Conservation (phyloP, 2,113 vertebrate genomes). For the Lipophrys pholis region DNA sequence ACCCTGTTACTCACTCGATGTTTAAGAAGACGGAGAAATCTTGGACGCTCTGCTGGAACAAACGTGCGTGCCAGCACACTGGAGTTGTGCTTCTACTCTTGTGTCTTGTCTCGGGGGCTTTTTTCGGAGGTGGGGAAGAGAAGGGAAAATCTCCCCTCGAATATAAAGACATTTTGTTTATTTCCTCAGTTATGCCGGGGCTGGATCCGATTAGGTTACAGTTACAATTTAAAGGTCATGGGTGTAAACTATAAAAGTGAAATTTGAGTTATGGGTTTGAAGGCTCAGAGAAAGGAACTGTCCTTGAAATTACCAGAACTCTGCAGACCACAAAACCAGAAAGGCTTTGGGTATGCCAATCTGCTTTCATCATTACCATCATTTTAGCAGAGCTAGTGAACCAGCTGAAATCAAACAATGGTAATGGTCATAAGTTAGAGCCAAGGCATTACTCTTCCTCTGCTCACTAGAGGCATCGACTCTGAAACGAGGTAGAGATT, state of each 20-base stretch:
- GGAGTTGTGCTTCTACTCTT: conserved; percentile 25
- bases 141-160: conserved; percentile 3
- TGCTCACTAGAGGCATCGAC: no score
- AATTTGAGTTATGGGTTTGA: neutral
- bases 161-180: conserved; percentile 31
- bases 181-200: neutral
- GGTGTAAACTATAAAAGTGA: neutral
- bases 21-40: conserved; percentile 29
- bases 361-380: no score
- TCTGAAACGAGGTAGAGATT: no score
- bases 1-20: conserved; percentile 41
- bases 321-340: neutral
- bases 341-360: no score
- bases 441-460: no score
- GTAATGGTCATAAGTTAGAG: no score
- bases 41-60: conserved; percentile 52
- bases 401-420: no score
- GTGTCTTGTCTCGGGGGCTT: conserved; percentile 1
- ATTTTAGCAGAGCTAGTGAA: no score
- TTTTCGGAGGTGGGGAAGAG: neutral
- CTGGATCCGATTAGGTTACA: conserved; percentile 8
- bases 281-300: neutral
- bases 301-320: neutral
- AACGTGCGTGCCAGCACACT: conserved; percentile 31
- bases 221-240: conserved; percentile 1